These are phyloP conservation scores for Gymnocypris eckloni DNA, from an alignment of 2,797 vertebrate species.

Conservation along the genomic window DNA sequence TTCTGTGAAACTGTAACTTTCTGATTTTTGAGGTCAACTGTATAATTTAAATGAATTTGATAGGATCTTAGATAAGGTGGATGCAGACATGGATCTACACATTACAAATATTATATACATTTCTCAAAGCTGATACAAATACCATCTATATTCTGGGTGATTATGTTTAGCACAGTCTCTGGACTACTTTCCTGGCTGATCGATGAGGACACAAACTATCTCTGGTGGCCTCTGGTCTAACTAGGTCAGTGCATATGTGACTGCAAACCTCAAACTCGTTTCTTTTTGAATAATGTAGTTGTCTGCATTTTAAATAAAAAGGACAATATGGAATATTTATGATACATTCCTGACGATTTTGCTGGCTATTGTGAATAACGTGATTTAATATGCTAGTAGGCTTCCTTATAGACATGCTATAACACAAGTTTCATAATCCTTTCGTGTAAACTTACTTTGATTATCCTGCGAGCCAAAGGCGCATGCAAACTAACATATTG, in stretches of 20 bases:
- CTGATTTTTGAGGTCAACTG: not conserved
- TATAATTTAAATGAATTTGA: not conserved
- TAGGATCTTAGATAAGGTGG: not conserved
- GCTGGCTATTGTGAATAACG: not conserved
- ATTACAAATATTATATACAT: not conserved
- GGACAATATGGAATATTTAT: not conserved
- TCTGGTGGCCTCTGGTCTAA: conserved; percentile 13
- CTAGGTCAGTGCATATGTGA: conserved; percentile 4
- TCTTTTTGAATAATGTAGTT: not conserved
- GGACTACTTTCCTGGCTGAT: conserved; percentile 34
- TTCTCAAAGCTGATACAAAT: not conserved
- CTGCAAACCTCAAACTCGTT: not conserved
- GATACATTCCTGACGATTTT: not conserved
- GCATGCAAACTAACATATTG: not conserved
- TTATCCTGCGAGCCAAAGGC: not conserved
- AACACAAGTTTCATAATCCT: not conserved
- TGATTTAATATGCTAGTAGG: not conserved
- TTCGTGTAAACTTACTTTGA: not conserved
- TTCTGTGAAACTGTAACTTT: not conserved
- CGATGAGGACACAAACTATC: conserved; percentile 12
- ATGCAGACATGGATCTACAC: conserved; percentile 1
- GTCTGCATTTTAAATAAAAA: not conserved
- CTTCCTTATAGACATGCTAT: not conserved
- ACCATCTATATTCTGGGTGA: not conserved
- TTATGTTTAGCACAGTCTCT: not conserved